Evolutionary conservation across 2,888 invertebrate species (phyloP).

Genomic region (Hofmannophila pseudospretella): DNA sequence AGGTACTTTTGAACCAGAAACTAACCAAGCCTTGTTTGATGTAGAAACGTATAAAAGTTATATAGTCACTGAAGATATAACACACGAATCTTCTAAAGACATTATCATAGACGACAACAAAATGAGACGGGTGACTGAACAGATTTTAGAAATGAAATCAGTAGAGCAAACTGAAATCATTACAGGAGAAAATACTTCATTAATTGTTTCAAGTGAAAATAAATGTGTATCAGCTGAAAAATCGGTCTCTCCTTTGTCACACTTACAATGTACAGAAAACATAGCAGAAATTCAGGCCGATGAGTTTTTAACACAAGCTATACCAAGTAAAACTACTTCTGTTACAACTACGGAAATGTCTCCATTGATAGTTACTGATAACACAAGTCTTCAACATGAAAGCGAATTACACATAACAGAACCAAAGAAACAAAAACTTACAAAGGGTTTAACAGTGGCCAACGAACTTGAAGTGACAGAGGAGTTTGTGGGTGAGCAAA

Average conservation of each 20-base stretch:
- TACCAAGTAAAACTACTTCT: constrained; percentile 36
- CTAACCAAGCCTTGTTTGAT: constrained; percentile 34
- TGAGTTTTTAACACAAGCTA: constrained; percentile 36
- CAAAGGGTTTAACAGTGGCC: constrained; percentile 39
- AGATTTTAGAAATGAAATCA: constrained; percentile 41
- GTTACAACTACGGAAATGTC: constrained; percentile 45
- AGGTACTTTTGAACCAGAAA: constrained; percentile 23
- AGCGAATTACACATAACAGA: constrained; percentile 39
- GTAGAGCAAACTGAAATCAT: constrained; percentile 49
- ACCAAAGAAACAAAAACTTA: constrained; percentile 43
- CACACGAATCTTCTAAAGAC: constrained; percentile 61
- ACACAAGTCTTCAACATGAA: constrained; percentile 54
- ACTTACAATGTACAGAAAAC: constrained; percentile 59
- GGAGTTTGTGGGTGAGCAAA: constrained; percentile 52
- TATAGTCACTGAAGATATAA: constrained; percentile 39
- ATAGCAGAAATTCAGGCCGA: constrained; percentile 40
- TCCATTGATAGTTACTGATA: constrained; percentile 57
- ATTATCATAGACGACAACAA: constrained; percentile 50
- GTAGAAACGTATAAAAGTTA: constrained; percentile 45
- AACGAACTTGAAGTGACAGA: constrained; percentile 50
- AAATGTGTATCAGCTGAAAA: constrained; percentile 44
- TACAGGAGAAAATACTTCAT: constrained; percentile 35
- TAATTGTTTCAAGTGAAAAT: constrained; percentile 26
- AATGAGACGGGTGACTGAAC: constrained; percentile 50
- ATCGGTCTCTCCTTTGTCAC: constrained; percentile 45